Evolutionary conservation across 2,797 vertebrate genomes (phyloP).

Genomic region (Lithobates sylvaticus): DNA sequence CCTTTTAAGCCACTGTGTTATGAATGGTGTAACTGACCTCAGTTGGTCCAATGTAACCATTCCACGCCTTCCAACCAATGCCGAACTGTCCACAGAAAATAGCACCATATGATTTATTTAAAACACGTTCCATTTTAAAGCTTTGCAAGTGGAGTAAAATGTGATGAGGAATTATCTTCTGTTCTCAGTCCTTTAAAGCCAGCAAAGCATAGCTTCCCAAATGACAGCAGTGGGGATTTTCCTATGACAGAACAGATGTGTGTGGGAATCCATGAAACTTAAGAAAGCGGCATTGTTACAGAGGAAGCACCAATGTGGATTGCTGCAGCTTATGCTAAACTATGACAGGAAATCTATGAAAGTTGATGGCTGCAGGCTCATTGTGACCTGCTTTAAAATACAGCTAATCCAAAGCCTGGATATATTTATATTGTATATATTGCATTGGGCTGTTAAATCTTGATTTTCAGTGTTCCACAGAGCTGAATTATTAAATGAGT

Average conservation of each 20-base stretch:
- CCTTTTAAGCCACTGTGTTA: too few relatives aligned
- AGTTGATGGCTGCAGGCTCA: not conserved
- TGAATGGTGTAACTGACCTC: too few relatives aligned
- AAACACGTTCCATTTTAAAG: not conserved
- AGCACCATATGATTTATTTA: too few relatives aligned
- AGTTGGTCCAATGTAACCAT: too few relatives aligned
- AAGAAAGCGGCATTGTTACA: not conserved
- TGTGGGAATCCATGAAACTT: not conserved
- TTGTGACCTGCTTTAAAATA: conserved; percentile 9
- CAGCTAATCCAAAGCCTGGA: not conserved
- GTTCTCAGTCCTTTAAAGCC: not conserved
- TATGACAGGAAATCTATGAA: conserved; percentile 3
- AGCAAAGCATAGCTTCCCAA: not conserved
- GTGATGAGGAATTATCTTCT: not conserved
- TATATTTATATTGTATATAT: not conserved
- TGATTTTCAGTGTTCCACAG: not conserved
- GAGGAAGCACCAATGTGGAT: not conserved
- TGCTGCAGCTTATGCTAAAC: not conserved
- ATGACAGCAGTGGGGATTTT: not conserved
- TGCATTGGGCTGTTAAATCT: too few relatives aligned
- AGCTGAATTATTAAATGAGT: too few relatives aligned
- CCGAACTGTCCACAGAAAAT: too few relatives aligned
- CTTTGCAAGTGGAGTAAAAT: not conserved
- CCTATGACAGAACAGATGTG: not conserved
- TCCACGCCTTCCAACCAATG: too few relatives aligned